Evolutionary conservation across 2,797 vertebrate species (phyloP).

Genomic region (Pyrocephalus nanus): DNA sequence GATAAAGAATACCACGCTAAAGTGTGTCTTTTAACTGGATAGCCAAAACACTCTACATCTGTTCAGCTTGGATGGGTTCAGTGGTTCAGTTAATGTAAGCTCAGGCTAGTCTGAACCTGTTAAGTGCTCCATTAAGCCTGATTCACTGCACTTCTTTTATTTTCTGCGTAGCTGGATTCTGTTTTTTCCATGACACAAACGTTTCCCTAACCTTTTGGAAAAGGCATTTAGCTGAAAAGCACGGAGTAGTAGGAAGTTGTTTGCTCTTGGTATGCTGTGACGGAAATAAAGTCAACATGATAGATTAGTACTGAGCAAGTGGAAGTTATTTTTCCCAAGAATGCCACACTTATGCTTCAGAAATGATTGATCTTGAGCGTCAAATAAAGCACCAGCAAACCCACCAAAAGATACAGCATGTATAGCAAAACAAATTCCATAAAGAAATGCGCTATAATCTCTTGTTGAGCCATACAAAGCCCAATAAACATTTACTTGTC

Average conservation of each 20-base stretch:
- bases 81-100: conserved; percentile 24
- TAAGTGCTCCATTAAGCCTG: conserved; percentile 53
- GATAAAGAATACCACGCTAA: neutral
- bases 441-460: neutral
- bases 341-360: conserved; percentile 3
- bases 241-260: conserved; percentile 1
- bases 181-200: conserved; percentile 51
- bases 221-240: conserved; percentile 38
- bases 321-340: conserved; percentile 48
- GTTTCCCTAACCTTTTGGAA: conserved; percentile 31
- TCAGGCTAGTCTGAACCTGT: conserved; percentile 45
- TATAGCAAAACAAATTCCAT: conserved; percentile 19
- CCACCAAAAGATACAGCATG: neutral
- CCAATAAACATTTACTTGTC: neutral
- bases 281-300: conserved; percentile 31
- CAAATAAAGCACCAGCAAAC: neutral
- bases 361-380: neutral
- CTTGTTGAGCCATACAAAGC: neutral
- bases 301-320: conserved; percentile 2
- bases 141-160: conserved; percentile 48
- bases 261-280: conserved; percentile 15
- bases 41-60: neutral
- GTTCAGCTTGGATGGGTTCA: conserved; percentile 49
- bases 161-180: conserved; percentile 1
- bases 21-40: neutral